phyloP scores from a whole-genome alignment of 2,888 invertebrate genomes.

The Eustalomyia histrio region DNA sequence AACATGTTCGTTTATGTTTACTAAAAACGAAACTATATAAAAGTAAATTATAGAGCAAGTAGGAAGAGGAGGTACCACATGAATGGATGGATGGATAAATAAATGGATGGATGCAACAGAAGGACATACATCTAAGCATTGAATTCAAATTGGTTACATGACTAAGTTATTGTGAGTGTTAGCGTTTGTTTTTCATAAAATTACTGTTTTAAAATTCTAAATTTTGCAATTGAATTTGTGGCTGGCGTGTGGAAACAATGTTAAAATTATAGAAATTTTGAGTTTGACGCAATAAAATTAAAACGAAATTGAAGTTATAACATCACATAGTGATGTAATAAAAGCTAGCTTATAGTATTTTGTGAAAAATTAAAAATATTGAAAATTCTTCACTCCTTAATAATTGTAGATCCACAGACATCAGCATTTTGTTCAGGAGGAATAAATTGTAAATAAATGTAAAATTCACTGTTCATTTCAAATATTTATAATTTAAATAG shows the following conservation, averaged over 20 bases:
- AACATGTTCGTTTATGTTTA: constrained; percentile 10
- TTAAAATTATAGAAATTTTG: constrained; percentile 44
- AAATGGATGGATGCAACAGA: constrained; percentile 6
- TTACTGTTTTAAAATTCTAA: constrained; percentile 63
- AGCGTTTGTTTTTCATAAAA: constrained; percentile 58
- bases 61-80: constrained; percentile 46
- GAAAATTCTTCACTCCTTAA: background rate
- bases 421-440: background rate
- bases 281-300: constrained; percentile 38
- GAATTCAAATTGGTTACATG: constrained; percentile 48
- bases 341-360: background rate
- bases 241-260: constrained; percentile 48
- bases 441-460: background rate
- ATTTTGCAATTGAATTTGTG: constrained; percentile 76
- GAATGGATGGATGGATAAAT: constrained; percentile 3
- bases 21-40: constrained; percentile 54
- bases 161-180: constrained; percentile 28
- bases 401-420: background rate
- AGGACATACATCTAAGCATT: constrained; percentile 44
- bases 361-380: background rate
- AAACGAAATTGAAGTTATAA: constrained; percentile 18
- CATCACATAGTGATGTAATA: constrained; percentile 1
- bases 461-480: background rate
- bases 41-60: constrained; percentile 57
- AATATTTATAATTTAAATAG: background rate